Evolutionary conservation across 2,797 vertebrate species (phyloP), one percentile per base, ranked within the genome.

Genomic region (Coreius guichenoti): DNA sequence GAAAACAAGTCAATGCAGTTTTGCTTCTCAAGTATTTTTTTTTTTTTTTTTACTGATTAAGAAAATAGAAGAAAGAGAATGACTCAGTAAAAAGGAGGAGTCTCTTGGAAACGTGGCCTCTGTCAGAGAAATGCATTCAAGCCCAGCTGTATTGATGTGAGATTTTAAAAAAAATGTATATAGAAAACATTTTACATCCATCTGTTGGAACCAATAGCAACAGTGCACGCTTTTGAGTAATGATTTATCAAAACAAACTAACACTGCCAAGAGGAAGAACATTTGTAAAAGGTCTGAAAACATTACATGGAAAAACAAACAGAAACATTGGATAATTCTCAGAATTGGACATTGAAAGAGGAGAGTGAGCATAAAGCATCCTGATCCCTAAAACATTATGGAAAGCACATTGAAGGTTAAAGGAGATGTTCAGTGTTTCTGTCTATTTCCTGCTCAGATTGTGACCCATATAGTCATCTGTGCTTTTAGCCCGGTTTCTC

Each of bases 401-500:
- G 21, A 36, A 26, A 36, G 21, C 26, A n/a, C 1, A 1, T 45
- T 58, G 8, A 39, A 82, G 49, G 33, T 45, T 8, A 81, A 58
- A 77, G 5, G 2, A 58, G 26, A 31, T 33, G 17, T 73, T 29
- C 7, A 19, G 14, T 19, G 47, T 61, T 73, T 56, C 14, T 81
- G 31, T 65, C 47, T 67, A 76, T 67, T 65, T 58, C 51, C 69
- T 3, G 49, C 65, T 75, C 54, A 65, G 47, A 82, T 70, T 80
- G 68, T 85, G 88, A 87, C 87, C 87, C 74, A 90, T 82, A 85
- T 90, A 81, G 79, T 83, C 75, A 83, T 88, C 65, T 86, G 87
- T 70, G 72, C 82, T 87, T 87, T 84, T 84, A 87, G 87, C 79
- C 82, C 81, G 61, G 72, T 77, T 86, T 77, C 75, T 88, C 84